Evolutionary conservation across 2,888 invertebrate genomes (phyloP).

Genomic region (Hypsopygia costalis): DNA sequence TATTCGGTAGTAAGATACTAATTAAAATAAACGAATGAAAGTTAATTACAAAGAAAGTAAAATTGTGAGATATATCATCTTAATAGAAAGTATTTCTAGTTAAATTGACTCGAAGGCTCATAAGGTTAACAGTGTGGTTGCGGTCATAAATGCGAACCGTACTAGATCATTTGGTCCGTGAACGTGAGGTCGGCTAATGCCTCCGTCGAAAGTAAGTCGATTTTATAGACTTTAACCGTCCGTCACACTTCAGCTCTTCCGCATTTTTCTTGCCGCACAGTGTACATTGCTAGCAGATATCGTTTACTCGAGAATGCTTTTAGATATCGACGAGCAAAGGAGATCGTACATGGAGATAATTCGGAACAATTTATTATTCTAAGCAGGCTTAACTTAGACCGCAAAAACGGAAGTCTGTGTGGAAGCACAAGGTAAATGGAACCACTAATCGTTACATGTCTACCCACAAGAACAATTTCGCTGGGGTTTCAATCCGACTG

Average conservation of each 20-base stretch:
- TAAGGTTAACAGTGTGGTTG: slow-evolving; percentile 32
- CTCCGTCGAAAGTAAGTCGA: slow-evolving; percentile 45
- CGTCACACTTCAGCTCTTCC: slow-evolving; percentile 9
- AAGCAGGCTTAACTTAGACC: background rate
- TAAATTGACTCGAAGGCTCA: slow-evolving; percentile 7
- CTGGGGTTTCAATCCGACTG: background rate
- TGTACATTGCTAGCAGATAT: slow-evolving; percentile 24
- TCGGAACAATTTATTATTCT: slow-evolving; percentile 21
- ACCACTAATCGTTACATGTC: too few species aligned
- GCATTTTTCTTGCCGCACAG: slow-evolving; percentile 11
- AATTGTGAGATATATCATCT: background rate
- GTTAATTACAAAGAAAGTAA: too few species aligned
- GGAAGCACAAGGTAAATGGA: too few species aligned
- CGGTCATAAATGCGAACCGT: slow-evolving; percentile 43
- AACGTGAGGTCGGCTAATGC: slow-evolving; percentile 46
- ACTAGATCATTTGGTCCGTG: slow-evolving; percentile 43
- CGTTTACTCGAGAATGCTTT: slow-evolving; percentile 7
- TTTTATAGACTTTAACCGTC: slow-evolving; percentile 20
- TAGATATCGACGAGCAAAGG: slow-evolving; percentile 16
- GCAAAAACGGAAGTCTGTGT: background rate
- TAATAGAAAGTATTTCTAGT: slow-evolving; percentile 6
- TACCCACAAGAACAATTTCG: background rate
- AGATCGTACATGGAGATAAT: slow-evolving; percentile 15
- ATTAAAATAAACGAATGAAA: too few species aligned
- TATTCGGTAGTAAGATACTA: too few species aligned